Base-by-base conservation (phyloP, 2,113 vertebrate species). In the Sitta europaea region DNA sequence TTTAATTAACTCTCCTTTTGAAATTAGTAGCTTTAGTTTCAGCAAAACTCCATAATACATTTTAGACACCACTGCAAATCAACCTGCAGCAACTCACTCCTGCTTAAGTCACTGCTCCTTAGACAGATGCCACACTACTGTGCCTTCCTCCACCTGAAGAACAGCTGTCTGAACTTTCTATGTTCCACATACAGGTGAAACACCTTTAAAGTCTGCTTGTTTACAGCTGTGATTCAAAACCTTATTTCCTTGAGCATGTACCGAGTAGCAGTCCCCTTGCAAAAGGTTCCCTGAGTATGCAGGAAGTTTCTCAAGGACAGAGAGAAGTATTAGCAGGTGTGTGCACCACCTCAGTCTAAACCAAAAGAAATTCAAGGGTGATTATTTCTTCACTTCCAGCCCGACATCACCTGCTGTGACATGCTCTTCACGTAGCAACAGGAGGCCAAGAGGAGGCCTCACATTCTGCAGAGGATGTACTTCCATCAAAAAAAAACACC, bases 391-490 rank as follows among this genome's bases (percentile, higher is more conserved):
- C 43, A 35, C 63, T 88, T 74, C 63, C 11, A 71, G 53, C 68
- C 72, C n/a, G 82, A 47, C 25, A 83, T 43, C 63, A 50, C 61
- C 75, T 86, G 59, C 72, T 81, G 59, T 65, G 65, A 61, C 36
- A 42, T 3, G 36, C 25, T 81, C 72, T 68, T 67, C 70, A 65
- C 0, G 0, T 9, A 42, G 59, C 0, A 0, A 73, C 0, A 0
- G 48, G 40, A 84, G 33, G 68, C 53, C 38, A 48, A 68, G 3
- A 61, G 43, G 42, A 91, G 1, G 33, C 31, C 82, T 61, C 25
- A 40, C 54, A 63, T 66, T 66, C 55, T 59, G 47, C 0, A 65
- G 61, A 68, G 38, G 24, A 65, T 36, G 38, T 12, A 78, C 42
- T 28, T 73, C 81, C 29, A 84, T 48, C 93, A 95, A 82, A 68